Base-by-base conservation (phyloP, 2,888 invertebrate genomes). In the Lamellibrachia satsuma region DNA sequence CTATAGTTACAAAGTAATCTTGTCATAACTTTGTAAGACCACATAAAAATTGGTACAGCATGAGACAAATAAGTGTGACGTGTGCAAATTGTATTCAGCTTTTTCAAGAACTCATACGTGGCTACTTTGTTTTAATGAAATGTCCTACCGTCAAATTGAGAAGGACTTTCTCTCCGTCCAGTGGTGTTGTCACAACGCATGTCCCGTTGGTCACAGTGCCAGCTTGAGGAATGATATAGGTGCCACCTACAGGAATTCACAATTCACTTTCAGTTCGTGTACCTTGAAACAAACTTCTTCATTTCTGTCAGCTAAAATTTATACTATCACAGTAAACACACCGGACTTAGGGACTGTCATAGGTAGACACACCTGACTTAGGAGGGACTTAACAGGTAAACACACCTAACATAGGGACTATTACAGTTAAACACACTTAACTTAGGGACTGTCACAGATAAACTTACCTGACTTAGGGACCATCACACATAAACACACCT, bases 181-280 rank as follows among this genome's bases (percentile, higher is more conserved):
- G 52, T 75, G 92, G 27, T 51, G 75, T 75, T 27, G 60, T 91
- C 51, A 91, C 90, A 22, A 92, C 92, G 91, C 92, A 92, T 52
- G 75, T 60, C 9, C 92, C 91, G 27, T 27, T 52, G 15, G 15
- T 91, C n/a, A 92, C 90, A 27, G 91, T 52, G n/a, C 92, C 92
- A 52, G 52, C 60, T 52, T 92, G 91, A 7, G 92, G 92, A 4
- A 91, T 91, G n/a, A 92, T 22, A 11, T 52, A 60, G 9, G 51
- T 91, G 9, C 92, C 92, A 52, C 92, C 92, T 92, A 52, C 3
- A 90, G 90, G n/a, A 60, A 51, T 11, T 91, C 51, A 51, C 52
- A 52, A 52, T 39, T 27, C 52, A 15, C 15, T 11, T n/a, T 39
- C 91, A 52, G 15, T 75, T 6, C 6, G 3, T 75, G 6, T 6